Base-by-base conservation (phyloP, 2,797 vertebrate species). In the Chiloscyllium punctatum region DNA sequence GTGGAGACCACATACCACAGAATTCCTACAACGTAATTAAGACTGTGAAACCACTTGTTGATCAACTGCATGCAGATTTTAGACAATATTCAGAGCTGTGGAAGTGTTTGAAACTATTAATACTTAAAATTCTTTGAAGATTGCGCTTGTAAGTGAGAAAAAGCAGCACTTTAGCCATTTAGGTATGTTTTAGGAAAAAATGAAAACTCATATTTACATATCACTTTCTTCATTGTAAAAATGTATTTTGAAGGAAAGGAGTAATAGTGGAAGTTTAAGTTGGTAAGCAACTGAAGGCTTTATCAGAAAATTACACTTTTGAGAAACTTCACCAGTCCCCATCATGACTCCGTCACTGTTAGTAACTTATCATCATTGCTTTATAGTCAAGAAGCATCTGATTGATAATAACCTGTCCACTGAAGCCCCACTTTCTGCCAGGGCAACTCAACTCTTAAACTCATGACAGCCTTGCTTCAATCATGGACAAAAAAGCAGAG, bases 11-110 rank as follows among this genome's bases (percentile, higher is more conserved):
- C 37, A 48, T 71, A 72, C 37, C 69, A 95, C 30, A 33, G 48
- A 74, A 95, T 74, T 95, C 68, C 42, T 74, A 57, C 94, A 95
- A 57, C 30, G 69, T 77, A 53, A 77, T 77, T 95, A 95, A 95
- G 51, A 77, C 51, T 53, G 57, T n/a, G 94, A 94, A 94, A 72
- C 94, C 71, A 66, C 21, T 11, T 74, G 21, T 51, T 77, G 30
- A 95, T 57, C 92, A 72, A 25, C 48, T 27, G 42, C 42, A 94
- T 71, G 66, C 69, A 48, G 69, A 6, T 72, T 72, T 94, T 72
- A 77, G 69, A 77, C 51, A n/a, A 33, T 77, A 77, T 18, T 33
- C 53, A 18, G 11, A 53, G 48, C 71, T 57, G 30, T 33, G 48
- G 51, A 77, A 51, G 42, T 53, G 27, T 53, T 53, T 33, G 27